phyloP scores from a whole-genome alignment of 2,113 vertebrate species.

The Campylomormyrus numenius region DNA sequence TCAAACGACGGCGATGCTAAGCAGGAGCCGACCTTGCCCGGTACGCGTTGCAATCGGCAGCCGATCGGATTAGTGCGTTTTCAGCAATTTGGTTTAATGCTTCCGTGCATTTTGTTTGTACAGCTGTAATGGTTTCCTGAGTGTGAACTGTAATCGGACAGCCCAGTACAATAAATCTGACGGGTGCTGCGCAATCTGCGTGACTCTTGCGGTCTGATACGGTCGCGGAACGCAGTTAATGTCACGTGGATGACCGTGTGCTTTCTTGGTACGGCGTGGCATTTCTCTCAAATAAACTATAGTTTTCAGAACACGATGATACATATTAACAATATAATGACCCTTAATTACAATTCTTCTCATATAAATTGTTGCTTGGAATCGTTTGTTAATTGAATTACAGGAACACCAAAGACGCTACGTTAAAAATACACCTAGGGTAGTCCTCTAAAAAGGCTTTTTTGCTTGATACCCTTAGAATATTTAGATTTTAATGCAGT shows the following conservation, averaged over 20 bases:
- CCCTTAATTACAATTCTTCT: neutral
- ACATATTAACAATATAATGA: neutral
- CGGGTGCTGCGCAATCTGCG: conserved; percentile 1
- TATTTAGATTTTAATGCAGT: neutral
- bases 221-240: neutral
- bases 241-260: neutral
- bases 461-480: neutral
- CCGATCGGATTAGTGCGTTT: conserved; percentile 26
- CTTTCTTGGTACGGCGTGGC: neutral
- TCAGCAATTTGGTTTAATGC: conserved; percentile 27
- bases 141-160: conserved; percentile 4
- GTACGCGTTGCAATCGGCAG: neutral
- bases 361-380: neutral
- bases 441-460: neutral
- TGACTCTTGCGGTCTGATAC: neutral
- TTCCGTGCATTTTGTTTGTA: conserved; percentile 21
- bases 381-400: neutral
- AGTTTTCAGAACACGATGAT: neutral
- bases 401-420: neutral
- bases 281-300: neutral
- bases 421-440: neutral
- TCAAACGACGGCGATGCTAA: conserved; percentile 32
- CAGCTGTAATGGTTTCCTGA: conserved; percentile 12
- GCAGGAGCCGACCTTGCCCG: conserved; percentile 11
- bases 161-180: neutral